Evolutionary conservation across 2,113 vertebrate species (phyloP).

Genomic region (Archilochus colubris): DNA sequence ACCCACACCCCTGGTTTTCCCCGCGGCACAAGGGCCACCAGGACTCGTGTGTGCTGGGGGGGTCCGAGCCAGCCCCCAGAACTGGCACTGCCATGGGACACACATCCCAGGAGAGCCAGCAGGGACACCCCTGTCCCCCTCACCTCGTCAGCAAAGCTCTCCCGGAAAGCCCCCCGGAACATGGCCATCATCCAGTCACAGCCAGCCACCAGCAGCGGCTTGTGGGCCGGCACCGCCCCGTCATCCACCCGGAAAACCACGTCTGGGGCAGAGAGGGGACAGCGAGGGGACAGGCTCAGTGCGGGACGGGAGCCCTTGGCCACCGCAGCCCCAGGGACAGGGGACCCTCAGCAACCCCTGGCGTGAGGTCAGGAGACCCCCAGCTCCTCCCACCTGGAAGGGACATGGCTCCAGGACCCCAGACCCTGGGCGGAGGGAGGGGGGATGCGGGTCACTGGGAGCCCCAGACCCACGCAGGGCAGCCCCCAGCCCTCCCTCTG

Average conservation of each 20-base stretch:
- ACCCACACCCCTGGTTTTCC: neutral
- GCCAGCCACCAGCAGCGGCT: constrained; percentile 89
- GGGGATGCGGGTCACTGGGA: fast-evolving
- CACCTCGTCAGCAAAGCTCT: constrained; percentile 87
- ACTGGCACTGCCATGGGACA: neutral
- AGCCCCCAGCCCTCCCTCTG: neutral
- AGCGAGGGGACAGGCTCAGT: too few relatives aligned
- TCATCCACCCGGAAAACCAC: constrained; percentile 88
- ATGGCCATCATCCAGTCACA: constrained; percentile 94
- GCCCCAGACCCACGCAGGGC: fast-evolving
- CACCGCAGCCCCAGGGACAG: too few relatives aligned
- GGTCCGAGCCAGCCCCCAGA: neutral
- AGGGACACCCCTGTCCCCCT: neutral
- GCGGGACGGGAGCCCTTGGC: too few relatives aligned
- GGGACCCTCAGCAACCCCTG: too few relatives aligned
- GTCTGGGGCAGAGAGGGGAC: constrained; percentile 65
- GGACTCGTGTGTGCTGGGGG: fast-evolving
- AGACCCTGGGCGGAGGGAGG: neutral
- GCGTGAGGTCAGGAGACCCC: neutral
- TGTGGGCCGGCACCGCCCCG: constrained; percentile 86
- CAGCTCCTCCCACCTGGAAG: neutral
- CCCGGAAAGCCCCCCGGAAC: constrained; percentile 90
- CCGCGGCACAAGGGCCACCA: neutral
- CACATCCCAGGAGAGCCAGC: neutral
- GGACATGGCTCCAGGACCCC: neutral